These are phyloP conservation scores for Eilema sororculum DNA, from an alignment of 2,888 invertebrate species.

Conservation along the genomic window DNA sequence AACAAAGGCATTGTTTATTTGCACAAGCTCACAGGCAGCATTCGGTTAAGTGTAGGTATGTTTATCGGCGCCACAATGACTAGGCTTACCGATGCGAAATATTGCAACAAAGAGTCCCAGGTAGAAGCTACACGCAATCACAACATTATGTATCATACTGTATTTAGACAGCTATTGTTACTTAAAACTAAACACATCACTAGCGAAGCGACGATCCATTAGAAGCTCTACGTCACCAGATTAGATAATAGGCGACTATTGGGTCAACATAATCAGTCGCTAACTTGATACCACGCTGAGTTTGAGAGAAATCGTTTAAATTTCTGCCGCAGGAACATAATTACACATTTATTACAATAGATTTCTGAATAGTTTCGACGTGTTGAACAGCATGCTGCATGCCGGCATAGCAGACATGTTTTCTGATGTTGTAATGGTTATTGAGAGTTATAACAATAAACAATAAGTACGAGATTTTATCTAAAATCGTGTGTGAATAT, in stretches of 20 bases:
- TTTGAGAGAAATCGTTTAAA: neutral
- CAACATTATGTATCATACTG: neutral
- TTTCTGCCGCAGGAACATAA: neutral
- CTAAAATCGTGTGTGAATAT: neutral
- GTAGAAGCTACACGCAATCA: constrained; percentile 40
- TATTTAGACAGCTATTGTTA: constrained; percentile 9
- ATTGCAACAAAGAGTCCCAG: constrained; percentile 46
- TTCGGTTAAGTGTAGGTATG: constrained; percentile 28
- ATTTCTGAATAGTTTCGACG: neutral
- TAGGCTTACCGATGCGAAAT: constrained; percentile 44
- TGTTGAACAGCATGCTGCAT: neutral
- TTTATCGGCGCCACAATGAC: constrained; percentile 44
- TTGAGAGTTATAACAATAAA: constrained; percentile 11
- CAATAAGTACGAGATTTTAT: neutral
- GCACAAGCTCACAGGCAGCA: constrained; percentile 42
- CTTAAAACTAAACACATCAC: constrained; percentile 5
- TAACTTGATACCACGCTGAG: neutral
- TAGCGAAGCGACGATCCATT: neutral
- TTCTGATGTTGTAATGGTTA: constrained; percentile 16
- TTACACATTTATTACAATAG: neutral
- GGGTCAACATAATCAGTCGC: neutral
- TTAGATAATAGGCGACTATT: neutral
- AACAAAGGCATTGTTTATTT: constrained; percentile 75
- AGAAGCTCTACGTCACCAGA: neutral
- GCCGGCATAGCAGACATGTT: neutral